These are phyloP conservation scores for Jacana jacana DNA, from an alignment of 2,113 vertebrate genomes.

Conservation along the genomic window DNA sequence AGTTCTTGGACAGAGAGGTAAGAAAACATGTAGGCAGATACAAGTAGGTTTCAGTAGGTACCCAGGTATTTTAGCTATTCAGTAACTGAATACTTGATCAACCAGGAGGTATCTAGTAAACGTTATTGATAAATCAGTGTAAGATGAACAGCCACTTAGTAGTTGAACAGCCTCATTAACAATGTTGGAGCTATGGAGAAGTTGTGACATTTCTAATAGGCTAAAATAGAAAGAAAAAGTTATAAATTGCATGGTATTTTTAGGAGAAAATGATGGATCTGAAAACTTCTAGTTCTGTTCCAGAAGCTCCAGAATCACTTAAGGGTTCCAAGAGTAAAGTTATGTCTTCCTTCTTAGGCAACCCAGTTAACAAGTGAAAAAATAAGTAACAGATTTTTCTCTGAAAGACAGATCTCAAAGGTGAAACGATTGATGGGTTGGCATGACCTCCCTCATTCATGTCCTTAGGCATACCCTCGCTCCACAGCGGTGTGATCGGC, in stretches of 20 bases:
- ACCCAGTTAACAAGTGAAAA: fast-evolving
- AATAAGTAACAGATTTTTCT: neutral
- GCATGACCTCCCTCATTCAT: fast-evolving
- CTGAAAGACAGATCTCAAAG: neutral
- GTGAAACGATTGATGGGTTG: neutral
- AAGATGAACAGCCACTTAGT: neutral
- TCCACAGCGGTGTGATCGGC: neutral
- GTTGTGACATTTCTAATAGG: neutral
- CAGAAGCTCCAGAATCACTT: neutral
- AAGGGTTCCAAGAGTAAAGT: neutral
- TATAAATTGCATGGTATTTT: fast-evolving
- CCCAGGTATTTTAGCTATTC: neutral
- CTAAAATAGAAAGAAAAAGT: neutral
- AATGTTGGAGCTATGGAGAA: neutral
- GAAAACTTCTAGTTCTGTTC: neutral
- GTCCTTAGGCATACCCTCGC: neutral
- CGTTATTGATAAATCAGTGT: neutral
- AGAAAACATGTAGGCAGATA: neutral
- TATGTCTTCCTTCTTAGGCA: neutral
- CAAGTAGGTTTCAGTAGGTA: neutral
- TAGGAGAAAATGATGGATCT: neutral
- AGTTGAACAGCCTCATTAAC: neutral
- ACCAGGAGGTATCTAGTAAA: neutral
- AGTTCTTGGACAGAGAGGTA: neutral
- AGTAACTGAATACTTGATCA: neutral